These are phyloP conservation scores for Poecile atricapillus DNA, from an alignment of 2,113 vertebrate genomes.

Conservation along the genomic window DNA sequence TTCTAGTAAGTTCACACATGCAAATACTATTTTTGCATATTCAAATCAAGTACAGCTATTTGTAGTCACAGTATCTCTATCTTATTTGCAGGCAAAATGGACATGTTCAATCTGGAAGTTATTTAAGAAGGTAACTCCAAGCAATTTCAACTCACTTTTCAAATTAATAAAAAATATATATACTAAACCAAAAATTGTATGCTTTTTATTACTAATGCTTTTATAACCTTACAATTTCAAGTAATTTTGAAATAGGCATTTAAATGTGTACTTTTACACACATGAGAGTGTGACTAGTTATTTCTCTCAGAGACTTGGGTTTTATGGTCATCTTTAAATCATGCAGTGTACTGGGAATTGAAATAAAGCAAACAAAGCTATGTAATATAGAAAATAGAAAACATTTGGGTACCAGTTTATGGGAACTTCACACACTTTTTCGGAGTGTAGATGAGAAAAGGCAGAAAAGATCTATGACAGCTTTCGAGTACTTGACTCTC, in stretches of 20 bases:
- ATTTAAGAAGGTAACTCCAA: background rate
- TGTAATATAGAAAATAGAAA: background rate
- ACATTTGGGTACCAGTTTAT: background rate
- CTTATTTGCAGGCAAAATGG: background rate
- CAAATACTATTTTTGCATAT: constrained; percentile 42
- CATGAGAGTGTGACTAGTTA: background rate
- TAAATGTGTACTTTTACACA: background rate
- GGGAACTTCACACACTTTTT: background rate
- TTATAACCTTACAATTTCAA: background rate
- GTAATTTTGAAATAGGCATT: background rate
- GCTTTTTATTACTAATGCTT: background rate
- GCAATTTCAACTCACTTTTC: background rate
- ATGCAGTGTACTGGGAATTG: background rate
- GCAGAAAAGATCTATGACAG: background rate
- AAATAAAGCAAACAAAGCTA: background rate
- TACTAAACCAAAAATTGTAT: background rate
- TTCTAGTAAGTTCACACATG: background rate
- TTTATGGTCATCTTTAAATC: background rate
- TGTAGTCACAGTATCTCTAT: background rate
- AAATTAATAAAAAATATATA: background rate
- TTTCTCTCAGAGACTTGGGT: background rate
- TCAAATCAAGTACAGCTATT: constrained; percentile 21
- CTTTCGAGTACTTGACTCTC: background rate
- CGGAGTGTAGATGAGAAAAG: background rate
- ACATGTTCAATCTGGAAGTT: background rate